A percentile compares a stretch with the other conserved stretches of the same genome.
Evolutionary conservation across 2,888 invertebrate species (phyloP).

Genomic region (Graphium colonna): DNA sequence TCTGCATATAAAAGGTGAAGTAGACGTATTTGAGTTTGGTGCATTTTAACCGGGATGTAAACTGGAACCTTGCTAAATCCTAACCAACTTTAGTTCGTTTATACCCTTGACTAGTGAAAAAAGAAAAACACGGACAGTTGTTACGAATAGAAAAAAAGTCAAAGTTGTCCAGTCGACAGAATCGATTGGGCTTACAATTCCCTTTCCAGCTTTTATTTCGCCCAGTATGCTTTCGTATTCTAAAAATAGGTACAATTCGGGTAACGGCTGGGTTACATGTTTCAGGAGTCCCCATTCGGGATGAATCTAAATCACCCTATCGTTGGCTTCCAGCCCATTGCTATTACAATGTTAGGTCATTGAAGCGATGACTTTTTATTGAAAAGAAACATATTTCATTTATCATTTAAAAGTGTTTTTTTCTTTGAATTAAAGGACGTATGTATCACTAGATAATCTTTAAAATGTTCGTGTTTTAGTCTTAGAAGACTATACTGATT

Average conservation of each 20-base stretch:
- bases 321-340: conserved; percentile 52
- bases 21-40: no score
- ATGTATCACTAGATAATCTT: no score
- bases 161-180: conserved; percentile 29
- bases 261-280: conserved; percentile 50
- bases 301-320: conserved; percentile 60
- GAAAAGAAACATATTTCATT: conserved; percentile 25
- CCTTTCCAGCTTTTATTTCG: conserved; percentile 18
- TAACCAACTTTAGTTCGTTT: no score
- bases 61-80: no score
- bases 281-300: conserved; percentile 48
- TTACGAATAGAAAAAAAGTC: conserved; percentile 19
- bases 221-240: conserved; percentile 30
- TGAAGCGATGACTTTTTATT: conserved; percentile 44
- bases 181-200: neutral
- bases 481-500: no score
- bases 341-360: conserved; percentile 43
- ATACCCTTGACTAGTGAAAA: no score
- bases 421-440: no score
- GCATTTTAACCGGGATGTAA: no score
- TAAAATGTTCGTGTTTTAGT: no score
- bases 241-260: conserved; percentile 48
- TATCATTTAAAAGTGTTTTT: no score
- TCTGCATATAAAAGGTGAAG: no score
- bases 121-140: neutral